Evolutionary conservation across 2,113 vertebrate species (phyloP).

Genomic region (Xiphorhynchus elegans): DNA sequence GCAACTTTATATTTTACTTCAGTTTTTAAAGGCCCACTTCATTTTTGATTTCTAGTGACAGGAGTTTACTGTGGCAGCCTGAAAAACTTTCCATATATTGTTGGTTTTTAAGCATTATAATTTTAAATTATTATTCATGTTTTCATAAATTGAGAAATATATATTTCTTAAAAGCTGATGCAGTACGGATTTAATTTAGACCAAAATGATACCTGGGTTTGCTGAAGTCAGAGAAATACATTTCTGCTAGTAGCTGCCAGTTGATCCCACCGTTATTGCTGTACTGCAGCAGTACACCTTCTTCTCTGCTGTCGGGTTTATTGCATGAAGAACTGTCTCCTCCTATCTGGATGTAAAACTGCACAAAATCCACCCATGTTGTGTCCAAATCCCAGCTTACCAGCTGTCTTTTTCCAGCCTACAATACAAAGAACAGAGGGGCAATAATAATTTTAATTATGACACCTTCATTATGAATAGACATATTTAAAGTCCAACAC

Average conservation of each 20-base stretch:
- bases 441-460: neutral
- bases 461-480: neutral
- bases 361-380: conserved; percentile 97
- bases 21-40: neutral
- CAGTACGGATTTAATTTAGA: neutral
- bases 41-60: neutral
- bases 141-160: neutral
- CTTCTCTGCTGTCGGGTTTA: conserved; percentile 93
- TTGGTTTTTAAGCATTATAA: neutral
- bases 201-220: conserved; percentile 83
- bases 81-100: neutral
- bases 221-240: conserved; percentile 99
- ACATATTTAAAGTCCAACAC: neutral
- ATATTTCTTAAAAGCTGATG: neutral
- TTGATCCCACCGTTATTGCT: conserved; percentile 95
- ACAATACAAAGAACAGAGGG: neutral
- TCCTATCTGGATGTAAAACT: conserved; percentile 97
- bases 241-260: conserved; percentile 96
- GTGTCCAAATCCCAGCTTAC: conserved; percentile 97
- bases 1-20: neutral
- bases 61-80: neutral
- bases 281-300: conserved; percentile 93
- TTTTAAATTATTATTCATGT: neutral
- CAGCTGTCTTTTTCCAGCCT: conserved; percentile 93
- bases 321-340: conserved; percentile 91